phyloP scores from a whole-genome alignment of 2,888 invertebrate genomes.

The Habroteleia sp. region DNA sequence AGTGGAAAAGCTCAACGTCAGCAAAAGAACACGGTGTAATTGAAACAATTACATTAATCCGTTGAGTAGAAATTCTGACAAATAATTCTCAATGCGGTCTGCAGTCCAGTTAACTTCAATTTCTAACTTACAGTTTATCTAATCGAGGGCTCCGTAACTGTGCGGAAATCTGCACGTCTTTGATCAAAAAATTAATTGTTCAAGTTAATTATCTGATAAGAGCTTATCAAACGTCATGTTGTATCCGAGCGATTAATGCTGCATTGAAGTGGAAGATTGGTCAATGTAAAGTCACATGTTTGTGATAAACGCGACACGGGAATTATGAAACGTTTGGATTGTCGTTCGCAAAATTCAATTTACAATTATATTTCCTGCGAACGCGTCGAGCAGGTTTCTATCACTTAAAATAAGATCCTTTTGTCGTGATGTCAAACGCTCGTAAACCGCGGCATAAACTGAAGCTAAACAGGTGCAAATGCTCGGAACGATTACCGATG shows the following conservation, averaged over 20 bases:
- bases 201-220: constrained; percentile 6
- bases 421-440: constrained; percentile 1
- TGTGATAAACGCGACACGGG: not conserved
- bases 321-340: not conserved
- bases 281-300: not conserved
- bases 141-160: not conserved
- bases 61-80: no score
- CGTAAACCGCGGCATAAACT: constrained; percentile 31
- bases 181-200: constrained; percentile 28
- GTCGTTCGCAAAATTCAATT: no score
- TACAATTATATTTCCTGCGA: no score
- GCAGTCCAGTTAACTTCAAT: not conserved
- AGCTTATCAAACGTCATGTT: constrained; percentile 7
- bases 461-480: constrained; percentile 33
- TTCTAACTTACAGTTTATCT: not conserved
- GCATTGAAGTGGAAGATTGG: constrained; percentile 3
- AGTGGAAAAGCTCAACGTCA: no score
- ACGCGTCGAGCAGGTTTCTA: no score
- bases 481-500: constrained; percentile 12
- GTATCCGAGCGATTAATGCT: not conserved
- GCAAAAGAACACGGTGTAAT: no score
- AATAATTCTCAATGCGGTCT: no score
- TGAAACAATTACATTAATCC: no score
- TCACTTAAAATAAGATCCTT: no score
- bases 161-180: not conserved